Percentiles rank a stretch among this genome's conserved stretches.
Evolutionary conservation across 2,888 invertebrate species (phyloP).

Genomic region (Platypus cylindrus): DNA sequence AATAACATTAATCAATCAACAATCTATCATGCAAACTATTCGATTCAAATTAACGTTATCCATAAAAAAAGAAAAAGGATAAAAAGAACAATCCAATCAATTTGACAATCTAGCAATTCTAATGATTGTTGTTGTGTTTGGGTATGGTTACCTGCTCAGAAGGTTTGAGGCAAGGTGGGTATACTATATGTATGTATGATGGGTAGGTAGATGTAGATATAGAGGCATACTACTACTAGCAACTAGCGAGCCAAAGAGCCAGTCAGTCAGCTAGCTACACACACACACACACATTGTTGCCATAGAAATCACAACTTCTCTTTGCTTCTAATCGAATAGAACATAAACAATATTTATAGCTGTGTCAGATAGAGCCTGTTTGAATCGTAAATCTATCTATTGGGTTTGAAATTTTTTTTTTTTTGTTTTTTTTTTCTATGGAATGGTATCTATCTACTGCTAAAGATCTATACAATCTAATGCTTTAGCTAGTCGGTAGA

Average conservation of each 20-base stretch:
- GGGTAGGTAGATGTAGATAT: too few relatives aligned
- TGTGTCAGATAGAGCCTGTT: constrained; percentile 36
- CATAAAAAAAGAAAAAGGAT: too few relatives aligned
- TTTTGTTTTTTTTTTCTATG: constrained; percentile 7
- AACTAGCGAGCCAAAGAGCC: too few relatives aligned
- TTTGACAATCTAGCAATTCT: constrained; percentile 8
- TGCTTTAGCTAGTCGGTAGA: too few relatives aligned
- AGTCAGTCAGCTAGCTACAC: too few relatives aligned
- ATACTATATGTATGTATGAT: too few relatives aligned
- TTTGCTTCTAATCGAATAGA: constrained; percentile 18
- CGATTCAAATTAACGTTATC: too few relatives aligned
- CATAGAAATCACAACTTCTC: constrained; percentile 13
- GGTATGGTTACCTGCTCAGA: too few relatives aligned
- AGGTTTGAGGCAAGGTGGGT: too few relatives aligned
- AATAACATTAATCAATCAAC: too few relatives aligned
- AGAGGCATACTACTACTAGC: too few relatives aligned
- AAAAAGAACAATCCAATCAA: neutral
- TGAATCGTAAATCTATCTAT: constrained; percentile 35
- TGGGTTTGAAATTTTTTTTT: constrained; percentile 1
- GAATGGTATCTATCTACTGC: constrained; percentile 14
- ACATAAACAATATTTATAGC: constrained; percentile 39
- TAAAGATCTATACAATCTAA: constrained; percentile 15
- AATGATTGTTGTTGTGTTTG: constrained; percentile 12
- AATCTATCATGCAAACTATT: too few relatives aligned
- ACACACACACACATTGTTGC: constrained; percentile 11